These are phyloP conservation scores for Lithobates pipiens DNA, from an alignment of 2,797 vertebrate species.

Conservation along the genomic window DNA sequence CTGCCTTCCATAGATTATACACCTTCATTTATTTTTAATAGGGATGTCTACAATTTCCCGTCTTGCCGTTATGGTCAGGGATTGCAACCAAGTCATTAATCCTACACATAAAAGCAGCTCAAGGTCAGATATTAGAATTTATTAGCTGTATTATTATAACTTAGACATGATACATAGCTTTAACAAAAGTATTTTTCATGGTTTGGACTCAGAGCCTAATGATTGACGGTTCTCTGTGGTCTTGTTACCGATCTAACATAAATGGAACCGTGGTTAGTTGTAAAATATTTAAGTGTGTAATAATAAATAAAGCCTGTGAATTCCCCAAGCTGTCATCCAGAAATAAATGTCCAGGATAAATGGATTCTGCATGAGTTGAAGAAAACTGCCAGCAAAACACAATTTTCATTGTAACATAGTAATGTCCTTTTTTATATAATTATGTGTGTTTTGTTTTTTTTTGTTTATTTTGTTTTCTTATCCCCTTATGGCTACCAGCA, in stretches of 20 bases:
- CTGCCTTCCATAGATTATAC: constrained; percentile 19
- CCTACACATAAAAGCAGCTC: constrained; percentile 1
- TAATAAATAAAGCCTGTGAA: background rate
- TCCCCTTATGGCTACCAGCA: too few species aligned
- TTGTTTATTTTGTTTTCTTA: too few species aligned
- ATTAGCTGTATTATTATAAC: constrained; percentile 18
- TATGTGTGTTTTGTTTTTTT: too few species aligned
- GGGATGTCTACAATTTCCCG: constrained; percentile 4
- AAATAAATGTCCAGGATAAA: background rate
- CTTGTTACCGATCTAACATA: background rate
- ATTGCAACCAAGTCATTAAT: constrained; percentile 6
- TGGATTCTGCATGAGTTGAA: background rate
- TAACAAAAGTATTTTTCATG: constrained; percentile 6
- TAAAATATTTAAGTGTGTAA: constrained; percentile 4
- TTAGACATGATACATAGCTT: background rate
- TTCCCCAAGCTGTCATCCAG: background rate
- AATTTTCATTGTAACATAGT: too few species aligned
- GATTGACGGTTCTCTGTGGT: constrained; percentile 9
- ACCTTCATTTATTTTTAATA: constrained; percentile 35
- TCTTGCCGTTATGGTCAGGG: constrained; percentile 9
- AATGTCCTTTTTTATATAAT: too few species aligned
- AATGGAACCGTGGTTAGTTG: background rate
- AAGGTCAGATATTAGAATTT: constrained; percentile 45
- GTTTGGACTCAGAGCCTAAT: background rate
- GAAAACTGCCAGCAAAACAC: too few species aligned